Percentiles rank a stretch among this genome's conserved stretches.
phyloP scores from a whole-genome alignment of 2,888 invertebrate species.

The Cheilosia grossa region DNA sequence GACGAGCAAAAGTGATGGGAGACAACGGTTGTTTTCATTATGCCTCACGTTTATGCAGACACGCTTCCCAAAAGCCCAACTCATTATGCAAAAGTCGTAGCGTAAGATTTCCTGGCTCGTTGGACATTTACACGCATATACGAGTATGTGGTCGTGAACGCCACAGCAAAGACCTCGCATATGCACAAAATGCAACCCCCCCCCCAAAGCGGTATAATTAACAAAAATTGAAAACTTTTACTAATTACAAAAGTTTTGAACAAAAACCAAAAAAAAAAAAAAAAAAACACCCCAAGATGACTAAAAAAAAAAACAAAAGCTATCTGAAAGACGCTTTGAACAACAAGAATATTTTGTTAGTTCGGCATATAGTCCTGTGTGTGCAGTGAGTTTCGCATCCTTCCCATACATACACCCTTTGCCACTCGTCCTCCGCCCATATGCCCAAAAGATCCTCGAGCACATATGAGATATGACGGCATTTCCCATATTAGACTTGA shows the following conservation, averaged over 20 bases:
- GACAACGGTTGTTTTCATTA: too few species aligned
- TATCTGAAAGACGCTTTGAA: slow-evolving; percentile 63
- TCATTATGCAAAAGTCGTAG: slow-evolving; percentile 54
- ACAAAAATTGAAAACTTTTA: slow-evolving; percentile 72
- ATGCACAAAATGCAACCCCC: slow-evolving; percentile 38
- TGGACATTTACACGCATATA: slow-evolving; percentile 43
- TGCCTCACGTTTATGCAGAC: too few species aligned
- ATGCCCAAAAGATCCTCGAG: slow-evolving; percentile 45
- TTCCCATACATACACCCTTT: slow-evolving; percentile 26
- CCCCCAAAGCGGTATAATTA: slow-evolving; percentile 66
- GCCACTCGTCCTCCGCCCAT: slow-evolving; percentile 17
- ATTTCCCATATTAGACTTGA: slow-evolving; percentile 66
- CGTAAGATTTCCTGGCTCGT: slow-evolving; percentile 39
- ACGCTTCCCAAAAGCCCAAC: neutral
- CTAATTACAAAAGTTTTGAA: slow-evolving; percentile 71
- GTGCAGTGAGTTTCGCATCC: slow-evolving; percentile 29
- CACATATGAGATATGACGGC: slow-evolving; percentile 66
- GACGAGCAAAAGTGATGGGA: too few species aligned
- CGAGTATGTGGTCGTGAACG: slow-evolving; percentile 27
- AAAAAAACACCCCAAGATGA: neutral
- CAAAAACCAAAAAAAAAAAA: slow-evolving; percentile 37
- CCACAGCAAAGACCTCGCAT: slow-evolving; percentile 12
- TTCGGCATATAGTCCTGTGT: slow-evolving; percentile 47
- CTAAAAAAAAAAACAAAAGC: slow-evolving; percentile 36
- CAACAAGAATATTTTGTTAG: slow-evolving; percentile 66